phyloP scores from a whole-genome alignment of 1,140 invertebrate species.

The Papilio polytes region DNA sequence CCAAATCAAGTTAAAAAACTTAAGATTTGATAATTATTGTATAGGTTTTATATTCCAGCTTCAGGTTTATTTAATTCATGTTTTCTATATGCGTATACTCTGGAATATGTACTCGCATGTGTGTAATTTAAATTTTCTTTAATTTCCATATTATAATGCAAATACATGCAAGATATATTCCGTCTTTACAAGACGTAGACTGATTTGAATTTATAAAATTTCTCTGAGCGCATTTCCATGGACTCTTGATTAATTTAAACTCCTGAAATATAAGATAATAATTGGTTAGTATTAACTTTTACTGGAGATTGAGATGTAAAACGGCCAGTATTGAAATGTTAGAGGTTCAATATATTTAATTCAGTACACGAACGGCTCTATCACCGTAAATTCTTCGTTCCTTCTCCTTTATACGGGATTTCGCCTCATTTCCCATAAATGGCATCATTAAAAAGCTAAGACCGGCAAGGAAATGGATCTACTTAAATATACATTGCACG shows the following conservation, averaged over 20 bases:
- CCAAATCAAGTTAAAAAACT: too few relatives aligned
- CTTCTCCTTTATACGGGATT: conserved; percentile 63
- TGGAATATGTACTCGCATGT: neutral
- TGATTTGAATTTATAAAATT: conserved; percentile 23
- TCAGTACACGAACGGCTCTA: conserved; percentile 63
- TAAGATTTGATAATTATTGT: too few relatives aligned
- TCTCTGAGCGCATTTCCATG: neutral
- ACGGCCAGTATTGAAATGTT: conserved; percentile 5
- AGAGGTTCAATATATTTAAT: conserved; percentile 44
- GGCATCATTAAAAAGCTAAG: conserved; percentile 76
- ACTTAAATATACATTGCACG: conserved; percentile 80
- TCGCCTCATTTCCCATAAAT: conserved; percentile 67
- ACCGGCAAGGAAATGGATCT: conserved; percentile 61
- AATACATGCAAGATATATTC: conserved; percentile 10
- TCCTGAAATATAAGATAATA: neutral
- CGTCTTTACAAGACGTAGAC: conserved; percentile 16
- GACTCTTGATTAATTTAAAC: conserved; percentile 12
- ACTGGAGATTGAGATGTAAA: conserved; percentile 25
- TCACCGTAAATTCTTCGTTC: conserved; percentile 59
- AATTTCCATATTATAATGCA: conserved; percentile 17
- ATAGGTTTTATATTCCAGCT: too few relatives aligned
- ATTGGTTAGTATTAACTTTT: neutral
- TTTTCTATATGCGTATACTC: too few relatives aligned
- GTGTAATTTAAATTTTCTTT: neutral
- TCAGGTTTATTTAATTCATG: too few relatives aligned